Conservation (phyloP, 2,797 vertebrate species). For the Tapirus indicus region DNA sequence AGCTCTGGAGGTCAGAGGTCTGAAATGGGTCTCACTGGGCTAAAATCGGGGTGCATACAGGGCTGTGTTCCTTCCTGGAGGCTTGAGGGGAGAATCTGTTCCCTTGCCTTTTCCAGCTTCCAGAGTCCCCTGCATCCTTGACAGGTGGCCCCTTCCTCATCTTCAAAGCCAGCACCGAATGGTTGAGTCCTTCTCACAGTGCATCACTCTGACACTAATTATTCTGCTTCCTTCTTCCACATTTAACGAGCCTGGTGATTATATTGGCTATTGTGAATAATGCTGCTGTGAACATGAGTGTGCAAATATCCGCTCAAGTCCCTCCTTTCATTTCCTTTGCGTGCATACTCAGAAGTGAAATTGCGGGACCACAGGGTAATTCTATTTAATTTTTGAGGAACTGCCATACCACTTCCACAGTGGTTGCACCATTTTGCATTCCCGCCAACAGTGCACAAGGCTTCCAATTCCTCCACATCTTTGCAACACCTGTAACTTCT, state of each 20-base stretch:
- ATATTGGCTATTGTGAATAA: neutral
- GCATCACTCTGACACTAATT: neutral
- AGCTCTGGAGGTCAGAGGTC: too few relatives aligned
- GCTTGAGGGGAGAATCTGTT: too few relatives aligned
- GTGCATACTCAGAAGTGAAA: fast-evolving
- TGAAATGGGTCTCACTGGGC: neutral
- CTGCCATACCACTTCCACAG: neutral
- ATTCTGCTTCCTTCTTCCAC: neutral
- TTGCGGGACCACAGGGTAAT: fast-evolving
- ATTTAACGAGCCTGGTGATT: neutral
- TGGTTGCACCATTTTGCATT: neutral
- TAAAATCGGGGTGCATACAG: neutral
- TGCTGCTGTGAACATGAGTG: fast-evolving
- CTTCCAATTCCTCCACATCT: neutral
- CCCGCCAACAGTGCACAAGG: neutral
- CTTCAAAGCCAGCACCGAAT: neutral
- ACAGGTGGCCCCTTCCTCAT: neutral
- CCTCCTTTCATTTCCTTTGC: too few relatives aligned
- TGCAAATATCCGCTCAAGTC: neutral
- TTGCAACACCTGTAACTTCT: fast-evolving
- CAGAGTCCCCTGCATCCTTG: too few relatives aligned
- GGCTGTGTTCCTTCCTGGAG: neutral
- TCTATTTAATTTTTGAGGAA: neutral
- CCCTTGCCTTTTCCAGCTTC: neutral
- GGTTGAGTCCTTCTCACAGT: neutral